Evolutionary conservation across 2,888 invertebrate species (phyloP), one percentile per base, ranked within the genome.

Genomic region (Augochlorella aurata): DNA sequence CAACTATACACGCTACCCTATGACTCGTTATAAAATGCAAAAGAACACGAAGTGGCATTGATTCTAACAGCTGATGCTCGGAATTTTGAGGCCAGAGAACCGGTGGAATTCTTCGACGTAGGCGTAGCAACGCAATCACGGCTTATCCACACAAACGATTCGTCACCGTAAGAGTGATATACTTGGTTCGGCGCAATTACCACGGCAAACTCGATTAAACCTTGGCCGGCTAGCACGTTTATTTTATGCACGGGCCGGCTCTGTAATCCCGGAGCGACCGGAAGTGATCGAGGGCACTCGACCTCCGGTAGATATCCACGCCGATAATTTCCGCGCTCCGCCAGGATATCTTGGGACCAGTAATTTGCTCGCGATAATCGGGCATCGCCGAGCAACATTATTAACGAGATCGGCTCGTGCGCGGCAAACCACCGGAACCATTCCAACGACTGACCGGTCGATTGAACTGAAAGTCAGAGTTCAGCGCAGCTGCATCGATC

Each of bases 251-350:
- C 66, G 8, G 63, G 12, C 18, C 52, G 38, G 7, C 69, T 52
- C 45, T 45, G 82, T 67, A 82, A 81, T 81, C 58, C 67, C 50
- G 66, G 12, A 66, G 67, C 69, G n/a, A 45, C 18, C 81, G 75
- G 82, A 82, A 81, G 70, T 47, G 81, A 82, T 81, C 82, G 58
- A 70, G 49, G 24, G 58, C 45, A 49, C 52, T 71, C 50, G 67
- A 49, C 82, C 82, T 54, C 61, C 52, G 44, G 49, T 58, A 50
- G 74, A 70, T 66, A 81, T 71, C 66, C 58, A 50, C 82, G 45
- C 58, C 71, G 78, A 83, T 83, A 77, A 83, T 83, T 83, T 68
- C 61, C 83, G 49, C 50, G 71, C 68, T 63, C 74, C 45, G 24
- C 50, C 49, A 21, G 24, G 66, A 70, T 67, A 45, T 21, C 16